Conservation (phyloP, 2,113 vertebrate genomes). For the Hiodon tergisus region DNA sequence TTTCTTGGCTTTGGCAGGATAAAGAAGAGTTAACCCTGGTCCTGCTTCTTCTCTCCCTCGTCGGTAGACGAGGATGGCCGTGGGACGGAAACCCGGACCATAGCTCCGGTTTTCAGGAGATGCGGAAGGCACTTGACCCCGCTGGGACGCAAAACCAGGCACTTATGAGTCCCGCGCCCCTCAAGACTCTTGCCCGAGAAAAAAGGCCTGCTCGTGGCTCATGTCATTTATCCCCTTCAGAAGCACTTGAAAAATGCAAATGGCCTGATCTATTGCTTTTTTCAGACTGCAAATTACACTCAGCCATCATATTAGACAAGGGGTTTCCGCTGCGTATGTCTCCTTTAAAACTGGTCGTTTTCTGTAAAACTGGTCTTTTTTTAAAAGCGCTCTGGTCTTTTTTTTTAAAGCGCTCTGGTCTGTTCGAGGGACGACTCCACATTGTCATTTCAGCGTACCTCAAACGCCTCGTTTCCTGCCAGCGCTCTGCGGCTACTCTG, state of each 20-base stretch:
- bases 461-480: neutral
- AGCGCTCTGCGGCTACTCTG: neutral
- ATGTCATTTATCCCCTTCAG: slow-evolving; percentile 32
- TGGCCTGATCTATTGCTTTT: slow-evolving; percentile 41
- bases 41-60: too few species aligned
- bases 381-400: neutral
- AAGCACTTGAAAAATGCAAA: slow-evolving; percentile 49
- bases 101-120: slow-evolving; percentile 53
- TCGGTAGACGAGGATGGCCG: slow-evolving; percentile 20
- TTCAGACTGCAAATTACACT: slow-evolving; percentile 44
- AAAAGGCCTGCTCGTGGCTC: slow-evolving; percentile 23
- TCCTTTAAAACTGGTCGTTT: slow-evolving; percentile 40
- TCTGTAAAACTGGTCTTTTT: neutral
- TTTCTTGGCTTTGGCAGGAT: too few species aligned
- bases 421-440: neutral
- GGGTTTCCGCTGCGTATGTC: slow-evolving; percentile 39
- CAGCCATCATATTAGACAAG: slow-evolving; percentile 40
- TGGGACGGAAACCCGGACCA: slow-evolving; percentile 56
- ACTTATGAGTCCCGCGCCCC: slow-evolving; percentile 32
- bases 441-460: neutral
- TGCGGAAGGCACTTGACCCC: slow-evolving; percentile 59
- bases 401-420: neutral
- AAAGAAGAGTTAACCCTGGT: too few species aligned
- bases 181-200: slow-evolving; percentile 34
- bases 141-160: slow-evolving; percentile 16